Base-by-base conservation (phyloP, 2,888 invertebrate species). In the Thecophora atra region DNA sequence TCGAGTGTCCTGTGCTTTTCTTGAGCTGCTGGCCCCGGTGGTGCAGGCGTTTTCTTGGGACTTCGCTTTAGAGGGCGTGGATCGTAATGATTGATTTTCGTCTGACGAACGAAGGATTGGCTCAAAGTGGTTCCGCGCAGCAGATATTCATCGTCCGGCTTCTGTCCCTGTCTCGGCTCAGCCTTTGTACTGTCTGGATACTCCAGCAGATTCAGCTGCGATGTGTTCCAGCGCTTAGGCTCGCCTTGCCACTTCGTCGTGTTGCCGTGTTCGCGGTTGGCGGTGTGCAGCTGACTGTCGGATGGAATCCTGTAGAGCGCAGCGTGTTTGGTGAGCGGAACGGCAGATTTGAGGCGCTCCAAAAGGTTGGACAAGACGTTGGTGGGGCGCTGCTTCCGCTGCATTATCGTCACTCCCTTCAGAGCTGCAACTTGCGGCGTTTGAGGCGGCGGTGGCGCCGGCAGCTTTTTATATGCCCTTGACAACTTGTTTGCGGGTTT, bases 101-200 rank as follows among this genome's bases (percentile, higher is more conserved):
- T 77, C 73, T 85, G 86, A 56, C 79, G 82, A 71, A 87, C 85
- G 77, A 87, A 87, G 8, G 86, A 87, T 74, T 87, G 85, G 70
- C 86, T 86, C 19, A 87, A 78, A 0, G 85, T 87, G 17, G 85
- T 81, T 54, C 86, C 87, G n/a, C 87, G 83, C 70, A 85, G 79
- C 70, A 87, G 86, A 74, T 84, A 83, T 47, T 79, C 77, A 75
- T 79, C 78, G 68, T 81, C 15, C 17, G 47, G 6, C 47, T 47
- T 1, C 28, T 24, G 58, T 26, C 21, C 21, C 17, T 24, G 58
- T 4, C 5, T 24, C 11, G 19, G n/a, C 24, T 42, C 15, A 63
- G 71, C 72, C 54, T 79, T 77, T 69, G 75, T 76, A 15, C 72
- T 77, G 19, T 44, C 67, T 13, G 72, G 75, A 11, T 76, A 52